Conservation (phyloP, 2,797 vertebrate genomes). For the Distichodus sexfasciatus region DNA sequence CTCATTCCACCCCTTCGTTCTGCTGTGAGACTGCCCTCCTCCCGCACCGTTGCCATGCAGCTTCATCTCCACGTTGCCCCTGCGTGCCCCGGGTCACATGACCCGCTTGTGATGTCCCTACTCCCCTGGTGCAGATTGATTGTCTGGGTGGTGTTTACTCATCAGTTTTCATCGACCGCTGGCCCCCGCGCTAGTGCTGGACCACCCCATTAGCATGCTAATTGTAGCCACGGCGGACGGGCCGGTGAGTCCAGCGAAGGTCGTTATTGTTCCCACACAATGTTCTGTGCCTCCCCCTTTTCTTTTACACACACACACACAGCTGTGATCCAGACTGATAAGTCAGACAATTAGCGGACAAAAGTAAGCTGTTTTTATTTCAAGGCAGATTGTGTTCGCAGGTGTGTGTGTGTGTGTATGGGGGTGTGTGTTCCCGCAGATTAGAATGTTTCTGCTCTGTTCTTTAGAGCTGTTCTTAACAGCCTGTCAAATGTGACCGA, state of each 20-base stretch:
- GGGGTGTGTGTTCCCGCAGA: conserved; percentile 9
- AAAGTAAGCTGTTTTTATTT: no score
- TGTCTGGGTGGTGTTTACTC: conserved; percentile 9
- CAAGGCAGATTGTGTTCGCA: conserved; percentile 9
- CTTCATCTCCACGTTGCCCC: background rate
- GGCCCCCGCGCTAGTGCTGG: background rate
- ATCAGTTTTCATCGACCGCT: background rate
- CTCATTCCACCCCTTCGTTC: no score
- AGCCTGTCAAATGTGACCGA: background rate
- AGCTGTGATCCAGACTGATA: no score
- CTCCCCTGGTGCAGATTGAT: conserved; percentile 22
- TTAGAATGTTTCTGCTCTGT: conserved; percentile 1
- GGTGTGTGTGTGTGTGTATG: background rate
- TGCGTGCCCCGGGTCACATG: background rate
- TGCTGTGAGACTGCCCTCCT: no score
- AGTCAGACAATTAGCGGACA: no score
- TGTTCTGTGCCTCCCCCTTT: background rate
- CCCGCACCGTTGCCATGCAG: no score
- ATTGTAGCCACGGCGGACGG: background rate
- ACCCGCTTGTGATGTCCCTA: background rate
- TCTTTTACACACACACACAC: background rate
- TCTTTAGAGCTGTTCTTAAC: background rate
- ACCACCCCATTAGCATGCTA: conserved; percentile 33
- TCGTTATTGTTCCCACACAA: background rate
- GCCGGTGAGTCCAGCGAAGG: background rate